phyloP scores from a whole-genome alignment of 1,140 invertebrate genomes.

The Maniola jurtina region DNA sequence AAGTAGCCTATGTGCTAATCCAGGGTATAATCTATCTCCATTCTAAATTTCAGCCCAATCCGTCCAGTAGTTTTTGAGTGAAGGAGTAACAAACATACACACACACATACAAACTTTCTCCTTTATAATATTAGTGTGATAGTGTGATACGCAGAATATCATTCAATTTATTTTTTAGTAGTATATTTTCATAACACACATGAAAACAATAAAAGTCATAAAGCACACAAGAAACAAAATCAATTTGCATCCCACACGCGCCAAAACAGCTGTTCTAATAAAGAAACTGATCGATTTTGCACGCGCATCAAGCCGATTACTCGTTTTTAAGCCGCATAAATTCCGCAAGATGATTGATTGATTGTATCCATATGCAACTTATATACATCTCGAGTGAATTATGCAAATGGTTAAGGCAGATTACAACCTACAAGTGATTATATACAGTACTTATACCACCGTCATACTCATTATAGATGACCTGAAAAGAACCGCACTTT shows the following conservation, averaged over 20 bases:
- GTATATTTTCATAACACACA: background rate
- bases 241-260: constrained; percentile 11
- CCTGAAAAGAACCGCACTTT: no score
- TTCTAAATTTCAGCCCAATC: no score
- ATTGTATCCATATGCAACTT: constrained; percentile 33
- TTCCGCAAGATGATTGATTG: constrained; percentile 18
- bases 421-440: constrained; percentile 21
- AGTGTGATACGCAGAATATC: no score
- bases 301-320: constrained; percentile 7
- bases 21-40: no score
- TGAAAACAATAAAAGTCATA: constrained; percentile 4
- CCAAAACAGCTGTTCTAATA: constrained; percentile 27
- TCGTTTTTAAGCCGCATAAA: background rate
- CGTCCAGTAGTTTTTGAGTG: no score
- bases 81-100: no score
- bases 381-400: constrained; percentile 36
- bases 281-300: constrained; percentile 37
- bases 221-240: background rate
- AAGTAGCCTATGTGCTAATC: no score
- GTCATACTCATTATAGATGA: no score
- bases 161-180: background rate
- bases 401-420: constrained; percentile 42
- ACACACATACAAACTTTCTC: no score
- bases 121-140: no score
- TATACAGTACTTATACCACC: no score